Conservation (phyloP, 2,797 vertebrate species). For the Steatocranus sp. region DNA sequence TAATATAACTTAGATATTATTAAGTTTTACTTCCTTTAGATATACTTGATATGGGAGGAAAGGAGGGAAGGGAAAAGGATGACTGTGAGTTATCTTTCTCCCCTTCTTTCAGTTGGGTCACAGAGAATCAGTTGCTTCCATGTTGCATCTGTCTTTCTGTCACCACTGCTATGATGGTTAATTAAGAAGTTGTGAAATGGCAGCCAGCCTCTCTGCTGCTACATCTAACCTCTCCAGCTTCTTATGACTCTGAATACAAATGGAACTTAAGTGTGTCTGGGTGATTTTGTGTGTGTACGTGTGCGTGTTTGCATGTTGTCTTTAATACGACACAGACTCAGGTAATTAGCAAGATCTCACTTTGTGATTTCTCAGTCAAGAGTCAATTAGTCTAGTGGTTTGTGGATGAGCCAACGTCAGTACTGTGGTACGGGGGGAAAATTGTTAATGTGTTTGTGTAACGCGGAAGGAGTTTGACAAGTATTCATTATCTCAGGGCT, state of each 20-base stretch:
- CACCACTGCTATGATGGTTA: neutral
- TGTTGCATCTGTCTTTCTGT: constrained; percentile 10
- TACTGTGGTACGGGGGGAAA: constrained; percentile 39
- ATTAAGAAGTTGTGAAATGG: constrained; percentile 36
- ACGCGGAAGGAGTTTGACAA: constrained; percentile 59
- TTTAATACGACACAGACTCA: constrained; percentile 41
- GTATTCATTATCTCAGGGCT: constrained; percentile 77
- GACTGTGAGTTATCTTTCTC: neutral
- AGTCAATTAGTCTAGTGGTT: constrained; percentile 79
- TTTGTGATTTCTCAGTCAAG: constrained; percentile 70
- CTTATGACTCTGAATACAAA: constrained; percentile 66
- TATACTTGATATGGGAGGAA: neutral
- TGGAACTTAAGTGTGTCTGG: neutral
- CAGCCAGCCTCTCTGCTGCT: constrained; percentile 26
- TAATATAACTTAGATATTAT: no score
- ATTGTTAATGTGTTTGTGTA: constrained; percentile 28
- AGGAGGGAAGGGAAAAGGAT: neutral
- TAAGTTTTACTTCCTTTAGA: no score
- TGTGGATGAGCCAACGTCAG: constrained; percentile 64
- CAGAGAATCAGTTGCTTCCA: constrained; percentile 4
- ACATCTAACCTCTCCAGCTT: constrained; percentile 45
- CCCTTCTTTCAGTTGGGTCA: neutral
- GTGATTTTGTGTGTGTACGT: neutral
- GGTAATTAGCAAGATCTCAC: constrained; percentile 75
- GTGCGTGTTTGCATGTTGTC: neutral